Evolutionary conservation across 2,888 invertebrate species (phyloP), one percentile per base, ranked within the genome.

Genomic region (Isotomurus palustris): DNA sequence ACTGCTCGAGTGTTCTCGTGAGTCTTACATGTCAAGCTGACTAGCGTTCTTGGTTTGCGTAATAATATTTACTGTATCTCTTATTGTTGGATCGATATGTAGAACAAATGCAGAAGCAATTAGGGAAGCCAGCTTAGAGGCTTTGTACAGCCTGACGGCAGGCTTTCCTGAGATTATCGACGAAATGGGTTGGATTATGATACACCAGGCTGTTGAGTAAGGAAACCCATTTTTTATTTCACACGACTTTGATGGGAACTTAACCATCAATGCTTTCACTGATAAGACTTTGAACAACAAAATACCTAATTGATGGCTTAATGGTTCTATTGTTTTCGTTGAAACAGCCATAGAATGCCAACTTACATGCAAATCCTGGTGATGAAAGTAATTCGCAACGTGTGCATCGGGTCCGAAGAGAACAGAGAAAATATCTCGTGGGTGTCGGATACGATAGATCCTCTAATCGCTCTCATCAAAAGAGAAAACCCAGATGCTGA

Each of bases 111-210:
- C 63, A 5, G 56, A 52, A 17, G 12, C 44, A 32, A 56, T 68
- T 19, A 56, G 65, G 19, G 56, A 62, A 17, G 60, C 59, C 17
- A 55, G 60, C 24, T 47, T 66, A 12, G 12, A 52, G 22, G 58
- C 62, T 8, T 50, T 69, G 21, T 55, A 50, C 35, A 29, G 52
- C 6, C 49, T 69, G 3, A 64, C 62, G 10, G 53, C 61, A 21
- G 69, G 67, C 2, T 54, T 51, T 17, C 60, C 69, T 0, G 65
- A 65, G 3, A 56, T 68, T 14, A 53, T 69, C 8, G 63, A 67
- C 49, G 51, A 59, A 3, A 48, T 51, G 1, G 66, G 66, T 4
- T 68, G 62, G 53, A 54, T 57, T 10, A 68, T 69, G 52, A 49
- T 69, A 19, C 8, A 44, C 3, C 66, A 69, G 25, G 56, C 56